These are phyloP conservation scores for Formica selysi DNA, from an alignment of 1,140 invertebrate species.

Conservation along the genomic window DNA sequence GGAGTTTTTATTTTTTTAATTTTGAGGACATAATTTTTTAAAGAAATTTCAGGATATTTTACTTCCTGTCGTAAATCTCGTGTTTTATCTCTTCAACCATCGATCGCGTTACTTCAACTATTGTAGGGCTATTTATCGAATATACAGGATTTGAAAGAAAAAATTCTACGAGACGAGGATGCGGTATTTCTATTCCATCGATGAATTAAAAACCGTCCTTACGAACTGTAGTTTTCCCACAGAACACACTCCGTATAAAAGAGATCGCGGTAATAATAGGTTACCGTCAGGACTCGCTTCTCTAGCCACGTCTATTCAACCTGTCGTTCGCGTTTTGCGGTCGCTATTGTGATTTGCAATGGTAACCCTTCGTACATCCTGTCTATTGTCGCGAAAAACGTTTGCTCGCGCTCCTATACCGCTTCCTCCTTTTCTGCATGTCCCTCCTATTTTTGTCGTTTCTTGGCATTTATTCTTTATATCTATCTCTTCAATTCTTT, in stretches of 20 bases:
- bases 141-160: not conserved
- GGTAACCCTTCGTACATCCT: constrained; percentile 82
- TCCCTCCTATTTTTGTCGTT: constrained; percentile 30
- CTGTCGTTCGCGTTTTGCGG: constrained; percentile 79
- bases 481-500: not conserved
- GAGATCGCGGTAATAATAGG: constrained; percentile 78
- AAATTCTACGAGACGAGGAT: not conserved
- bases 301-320: constrained; percentile 81
- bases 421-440: constrained; percentile 43
- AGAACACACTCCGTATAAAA: constrained; percentile 69
- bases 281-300: constrained; percentile 65
- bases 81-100: not conserved
- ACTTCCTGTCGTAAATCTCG: not conserved
- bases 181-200: not conserved
- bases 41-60: not conserved
- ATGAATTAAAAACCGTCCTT: constrained; percentile 64
- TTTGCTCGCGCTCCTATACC: constrained; percentile 25
- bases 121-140: not conserved
- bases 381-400: constrained; percentile 80
- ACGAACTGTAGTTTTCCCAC: constrained; percentile 71
- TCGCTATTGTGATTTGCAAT: constrained; percentile 83
- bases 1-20: not conserved
- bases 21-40: not conserved
- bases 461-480: constrained; percentile 31
- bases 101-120: not conserved